phyloP scores from a whole-genome alignment of 2,113 vertebrate genomes.

The Mus spicilegus region DNA sequence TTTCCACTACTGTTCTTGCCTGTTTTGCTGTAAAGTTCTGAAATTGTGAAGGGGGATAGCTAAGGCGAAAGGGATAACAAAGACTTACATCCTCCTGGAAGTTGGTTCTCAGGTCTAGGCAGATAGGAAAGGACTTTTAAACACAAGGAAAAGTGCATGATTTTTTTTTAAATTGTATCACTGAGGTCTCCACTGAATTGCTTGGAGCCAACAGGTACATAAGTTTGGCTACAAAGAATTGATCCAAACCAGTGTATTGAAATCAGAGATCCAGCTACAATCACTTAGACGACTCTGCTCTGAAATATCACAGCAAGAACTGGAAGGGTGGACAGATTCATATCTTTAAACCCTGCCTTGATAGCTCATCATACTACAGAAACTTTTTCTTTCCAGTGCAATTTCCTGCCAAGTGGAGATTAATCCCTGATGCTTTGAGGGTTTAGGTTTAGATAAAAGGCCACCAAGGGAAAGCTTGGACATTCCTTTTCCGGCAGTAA shows the following conservation, averaged over 20 bases:
- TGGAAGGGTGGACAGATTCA: not conserved
- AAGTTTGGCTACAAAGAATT: not conserved
- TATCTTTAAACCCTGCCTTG: conserved; percentile 37
- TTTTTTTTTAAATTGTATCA: not conserved
- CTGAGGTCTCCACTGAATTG: not conserved
- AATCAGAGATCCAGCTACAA: not conserved
- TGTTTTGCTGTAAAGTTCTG: not conserved
- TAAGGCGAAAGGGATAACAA: not conserved
- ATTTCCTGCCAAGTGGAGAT: conserved; percentile 61
- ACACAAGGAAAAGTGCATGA: not conserved
- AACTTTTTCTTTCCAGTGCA: conserved; percentile 28
- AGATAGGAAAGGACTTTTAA: not conserved
- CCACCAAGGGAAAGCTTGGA: conserved; percentile 17
- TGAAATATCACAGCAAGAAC: not conserved
- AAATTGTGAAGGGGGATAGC: not conserved
- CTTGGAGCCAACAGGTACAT: not conserved
- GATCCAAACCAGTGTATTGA: not conserved
- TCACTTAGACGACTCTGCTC: not conserved
- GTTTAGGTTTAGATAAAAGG: conserved; percentile 65
- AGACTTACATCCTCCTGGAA: not conserved
- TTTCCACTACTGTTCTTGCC: not conserved
- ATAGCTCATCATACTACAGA: conserved; percentile 28
- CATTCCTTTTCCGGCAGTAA: conserved; percentile 15
- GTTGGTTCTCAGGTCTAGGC: not conserved
- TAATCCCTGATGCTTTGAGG: conserved; percentile 60